phyloP scores from a whole-genome alignment of 2,888 invertebrate genomes.

The Keiferia lycopersicella region DNA sequence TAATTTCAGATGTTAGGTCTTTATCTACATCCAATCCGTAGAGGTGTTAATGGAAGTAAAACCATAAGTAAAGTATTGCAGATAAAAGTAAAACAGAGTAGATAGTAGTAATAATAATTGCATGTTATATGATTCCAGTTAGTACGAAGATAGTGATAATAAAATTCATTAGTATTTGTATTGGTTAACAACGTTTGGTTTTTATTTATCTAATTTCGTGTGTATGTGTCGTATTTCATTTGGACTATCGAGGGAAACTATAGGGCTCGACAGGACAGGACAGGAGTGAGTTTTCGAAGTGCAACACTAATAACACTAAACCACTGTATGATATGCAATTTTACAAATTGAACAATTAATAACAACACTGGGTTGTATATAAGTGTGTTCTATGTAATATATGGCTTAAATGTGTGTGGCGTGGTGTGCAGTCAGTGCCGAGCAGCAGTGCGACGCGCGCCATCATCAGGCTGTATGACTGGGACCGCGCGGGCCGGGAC shows the following conservation, averaged over 20 bases:
- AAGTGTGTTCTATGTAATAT: conserved; percentile 28
- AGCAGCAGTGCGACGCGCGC: conserved; percentile 57
- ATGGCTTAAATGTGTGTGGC: conserved; percentile 48
- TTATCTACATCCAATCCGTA: neutral
- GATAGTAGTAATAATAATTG: neutral
- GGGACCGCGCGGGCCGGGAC: conserved; percentile 95
- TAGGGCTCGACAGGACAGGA: neutral
- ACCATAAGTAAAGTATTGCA: too few relatives aligned
- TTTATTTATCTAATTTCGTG: conserved; percentile 48
- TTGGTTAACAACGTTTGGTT: conserved; percentile 38
- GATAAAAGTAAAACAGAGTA: too few relatives aligned
- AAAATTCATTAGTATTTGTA: conserved; percentile 42
- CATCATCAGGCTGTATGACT: conserved; percentile 90
- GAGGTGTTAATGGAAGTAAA: too few relatives aligned
- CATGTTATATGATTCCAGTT: neutral
- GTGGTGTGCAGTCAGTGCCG: conserved; percentile 72
- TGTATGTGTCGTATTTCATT: conserved; percentile 32
- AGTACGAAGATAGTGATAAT: conserved; percentile 42
- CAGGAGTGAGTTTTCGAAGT: conserved; percentile 2
- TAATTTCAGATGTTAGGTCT: neutral
- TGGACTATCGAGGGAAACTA: neutral
- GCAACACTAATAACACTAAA: neutral
- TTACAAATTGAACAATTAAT: conserved; percentile 12
- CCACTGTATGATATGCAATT: conserved; percentile 23
- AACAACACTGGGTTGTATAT: conserved; percentile 16